A percentile compares a stretch with the other conserved stretches of the same genome.
phyloP scores from a whole-genome alignment of 2,797 vertebrate species.

The Hyperoplus lanceolatus region DNA sequence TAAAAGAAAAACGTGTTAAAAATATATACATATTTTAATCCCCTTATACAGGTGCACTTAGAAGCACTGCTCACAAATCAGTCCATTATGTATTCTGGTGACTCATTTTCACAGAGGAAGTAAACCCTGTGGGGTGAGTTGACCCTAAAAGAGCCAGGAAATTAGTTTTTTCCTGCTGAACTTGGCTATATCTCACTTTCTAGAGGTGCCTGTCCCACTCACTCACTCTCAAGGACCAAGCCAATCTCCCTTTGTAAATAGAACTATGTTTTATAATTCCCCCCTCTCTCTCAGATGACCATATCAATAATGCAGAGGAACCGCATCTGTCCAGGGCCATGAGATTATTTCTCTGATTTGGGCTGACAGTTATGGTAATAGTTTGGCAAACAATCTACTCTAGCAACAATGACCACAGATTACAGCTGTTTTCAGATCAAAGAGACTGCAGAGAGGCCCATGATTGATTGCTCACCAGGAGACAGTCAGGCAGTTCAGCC shows the following conservation, averaged over 20 bases:
- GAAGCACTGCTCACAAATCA: constrained; percentile 79
- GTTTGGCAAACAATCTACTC: constrained; percentile 99
- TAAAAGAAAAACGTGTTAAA: constrained; percentile 59
- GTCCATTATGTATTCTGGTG: constrained; percentile 86
- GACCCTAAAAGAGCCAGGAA: constrained; percentile 92
- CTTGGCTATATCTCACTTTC: constrained; percentile 96
- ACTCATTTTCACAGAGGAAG: constrained; percentile 86
- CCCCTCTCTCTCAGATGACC: constrained; percentile 92
- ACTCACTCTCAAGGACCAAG: constrained; percentile 96
- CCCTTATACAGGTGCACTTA: constrained; percentile 73
- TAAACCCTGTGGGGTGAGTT: constrained; percentile 87
- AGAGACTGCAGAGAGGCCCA: constrained; percentile 89
- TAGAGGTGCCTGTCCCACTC: constrained; percentile 94
- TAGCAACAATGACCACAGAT: constrained; percentile 94
- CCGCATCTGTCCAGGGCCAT: constrained; percentile 95
- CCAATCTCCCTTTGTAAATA: constrained; percentile 99
- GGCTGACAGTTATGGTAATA: constrained; percentile 99
- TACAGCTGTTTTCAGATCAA: constrained; percentile 98
- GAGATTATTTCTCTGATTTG: constrained; percentile 99
- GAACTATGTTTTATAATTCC: constrained; percentile 99
- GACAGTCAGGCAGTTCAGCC: constrained; percentile 88
- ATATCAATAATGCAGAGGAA: constrained; percentile 99
- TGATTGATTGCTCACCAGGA: constrained; percentile 92
- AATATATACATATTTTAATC: constrained; percentile 81
- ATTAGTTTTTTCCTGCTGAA: constrained; percentile 89